Evolutionary conservation across 2,797 vertebrate species (phyloP).

Genomic region (Diplodus puntazzo): DNA sequence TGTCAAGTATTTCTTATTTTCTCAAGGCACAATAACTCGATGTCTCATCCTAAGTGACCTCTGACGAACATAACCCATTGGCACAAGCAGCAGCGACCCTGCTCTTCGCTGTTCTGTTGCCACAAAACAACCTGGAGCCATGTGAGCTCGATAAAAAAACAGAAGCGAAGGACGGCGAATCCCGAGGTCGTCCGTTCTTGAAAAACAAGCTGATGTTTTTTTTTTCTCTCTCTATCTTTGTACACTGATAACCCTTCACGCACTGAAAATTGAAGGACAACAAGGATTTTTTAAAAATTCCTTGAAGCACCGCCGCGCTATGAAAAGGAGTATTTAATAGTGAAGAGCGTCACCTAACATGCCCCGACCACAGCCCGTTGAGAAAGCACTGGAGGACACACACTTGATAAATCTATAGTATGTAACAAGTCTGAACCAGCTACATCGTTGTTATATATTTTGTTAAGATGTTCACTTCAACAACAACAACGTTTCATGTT

Average conservation of each 20-base stretch:
- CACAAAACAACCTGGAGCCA: conserved; percentile 18
- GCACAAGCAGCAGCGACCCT: conserved; percentile 28
- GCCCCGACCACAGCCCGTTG: background rate
- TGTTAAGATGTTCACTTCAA: no score
- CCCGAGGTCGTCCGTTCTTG: background rate
- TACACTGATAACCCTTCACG: background rate
- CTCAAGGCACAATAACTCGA: background rate
- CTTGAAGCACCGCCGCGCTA: background rate
- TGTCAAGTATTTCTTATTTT: background rate
- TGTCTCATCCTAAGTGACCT: conserved; percentile 1
- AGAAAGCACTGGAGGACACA: background rate
- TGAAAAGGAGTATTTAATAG: background rate
- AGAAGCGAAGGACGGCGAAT: conserved; percentile 25
- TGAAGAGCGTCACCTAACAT: background rate
- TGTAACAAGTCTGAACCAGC: no score
- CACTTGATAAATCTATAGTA: background rate
- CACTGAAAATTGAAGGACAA: background rate
- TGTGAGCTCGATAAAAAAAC: conserved; percentile 25
- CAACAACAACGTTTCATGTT: no score
- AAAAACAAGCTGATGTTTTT: background rate
- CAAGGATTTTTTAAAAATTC: background rate
- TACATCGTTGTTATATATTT: no score
- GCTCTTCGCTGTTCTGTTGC: conserved; percentile 24
- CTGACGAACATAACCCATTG: conserved; percentile 1
- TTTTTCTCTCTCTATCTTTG: background rate